phyloP scores from a whole-genome alignment of 2,797 vertebrate species.

The Prionace glauca region DNA sequence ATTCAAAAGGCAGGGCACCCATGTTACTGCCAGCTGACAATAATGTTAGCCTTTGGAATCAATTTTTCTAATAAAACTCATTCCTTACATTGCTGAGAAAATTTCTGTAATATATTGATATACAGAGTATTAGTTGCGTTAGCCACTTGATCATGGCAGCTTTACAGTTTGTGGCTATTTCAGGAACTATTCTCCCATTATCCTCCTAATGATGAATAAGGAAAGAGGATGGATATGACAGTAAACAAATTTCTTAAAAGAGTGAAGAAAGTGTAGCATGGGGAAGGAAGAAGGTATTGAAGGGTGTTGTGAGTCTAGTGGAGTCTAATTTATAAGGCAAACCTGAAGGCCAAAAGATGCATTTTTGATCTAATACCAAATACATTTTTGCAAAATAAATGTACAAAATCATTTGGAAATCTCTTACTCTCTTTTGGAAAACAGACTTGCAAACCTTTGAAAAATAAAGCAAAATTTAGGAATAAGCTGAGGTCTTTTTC shows the following conservation, averaged over 20 bases:
- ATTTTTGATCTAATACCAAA: no score
- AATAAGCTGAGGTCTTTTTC: no score
- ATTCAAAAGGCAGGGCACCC: background rate
- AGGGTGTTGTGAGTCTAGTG: background rate
- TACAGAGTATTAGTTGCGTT: background rate
- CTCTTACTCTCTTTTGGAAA: background rate
- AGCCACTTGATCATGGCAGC: background rate
- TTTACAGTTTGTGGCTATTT: background rate
- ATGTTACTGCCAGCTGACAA: background rate
- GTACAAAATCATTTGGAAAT: background rate
- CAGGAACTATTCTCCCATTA: background rate
- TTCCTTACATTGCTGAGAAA: background rate
- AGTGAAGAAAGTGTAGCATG: background rate
- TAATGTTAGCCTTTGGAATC: background rate
- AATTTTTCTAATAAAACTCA: background rate
- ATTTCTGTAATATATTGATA: background rate
- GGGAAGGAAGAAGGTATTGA: background rate
- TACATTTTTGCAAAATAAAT: slow-evolving; percentile 4
- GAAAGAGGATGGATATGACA: background rate
- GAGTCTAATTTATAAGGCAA: background rate
- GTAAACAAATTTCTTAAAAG: background rate
- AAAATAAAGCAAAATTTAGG: no score
- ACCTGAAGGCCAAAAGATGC: background rate
- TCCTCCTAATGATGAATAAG: background rate
- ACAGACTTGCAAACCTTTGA: background rate